Base-by-base conservation (phyloP, 2,888 invertebrate species). In the Eudemis profundana region DNA sequence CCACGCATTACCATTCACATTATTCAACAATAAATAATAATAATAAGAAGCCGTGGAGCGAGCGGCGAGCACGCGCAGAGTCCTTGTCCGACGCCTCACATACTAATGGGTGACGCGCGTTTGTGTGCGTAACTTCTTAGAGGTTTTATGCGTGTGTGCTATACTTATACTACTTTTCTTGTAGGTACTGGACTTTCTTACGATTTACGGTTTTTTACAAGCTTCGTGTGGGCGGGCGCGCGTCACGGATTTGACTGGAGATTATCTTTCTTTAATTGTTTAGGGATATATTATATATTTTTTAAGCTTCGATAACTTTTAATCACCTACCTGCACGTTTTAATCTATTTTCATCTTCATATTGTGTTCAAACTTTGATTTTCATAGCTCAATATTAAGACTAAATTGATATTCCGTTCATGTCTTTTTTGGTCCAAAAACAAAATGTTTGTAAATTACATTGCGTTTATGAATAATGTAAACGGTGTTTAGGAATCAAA, bases 1-100 rank as follows among this genome's bases (percentile, higher is more conserved):
- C 90, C 90, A 91, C 86, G 91, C 90, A 92, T 91, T 92, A 92
- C 91, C 90, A 92, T 92, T 91, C 91, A 91, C 88, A 90, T 91
- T 92, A 92, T 92, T 90, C 91, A 90, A 91, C 92, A 87, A 92
- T 91, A 91, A 91, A 91, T 91, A 91, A 92, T 90, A 90, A 90
- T 90, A 91, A 90, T 87, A 92, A 91, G 90, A 89, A 90, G 91
- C 90, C 87, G 88, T 84, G 86, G 89, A 89, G 84, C 91, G 90
- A 90, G 90, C 86, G 90, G 87, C 88, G 84, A 89, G 90, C 92
- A 90, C 91, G 90, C 91, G 91, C 85, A 90, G 79, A 85, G 80
- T 81, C 81, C 80, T 81, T 78, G 78, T 72, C 72, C 72, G 74
- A 78, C 82, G 79, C 81, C 82, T 83, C 85, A 83, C 87, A 86